Percentiles rank a stretch among this genome's conserved stretches.
phyloP scores from a whole-genome alignment of 1,140 invertebrate species.

The Paraescarpia echinospica region DNA sequence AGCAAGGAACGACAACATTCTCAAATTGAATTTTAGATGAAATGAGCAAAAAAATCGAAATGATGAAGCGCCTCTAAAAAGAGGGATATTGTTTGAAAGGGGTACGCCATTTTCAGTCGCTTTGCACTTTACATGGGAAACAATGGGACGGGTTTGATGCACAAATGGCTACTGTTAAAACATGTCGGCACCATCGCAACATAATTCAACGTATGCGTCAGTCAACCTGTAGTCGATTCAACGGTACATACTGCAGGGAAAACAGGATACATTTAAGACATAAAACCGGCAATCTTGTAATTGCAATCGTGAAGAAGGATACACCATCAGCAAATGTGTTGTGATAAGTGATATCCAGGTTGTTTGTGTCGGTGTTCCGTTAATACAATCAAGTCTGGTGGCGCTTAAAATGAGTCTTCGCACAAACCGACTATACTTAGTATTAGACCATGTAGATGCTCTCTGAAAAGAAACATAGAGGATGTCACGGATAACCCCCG shows the following conservation, averaged over 20 bases:
- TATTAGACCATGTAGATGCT: not conserved
- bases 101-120: not conserved
- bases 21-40: too few species aligned
- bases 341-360: not conserved
- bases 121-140: not conserved
- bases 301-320: not conserved
- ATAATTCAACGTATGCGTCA: not conserved
- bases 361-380: not conserved
- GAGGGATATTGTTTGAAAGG: not conserved
- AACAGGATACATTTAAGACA: not conserved
- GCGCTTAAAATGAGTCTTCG: too few species aligned
- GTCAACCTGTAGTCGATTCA: not conserved
- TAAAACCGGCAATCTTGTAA: not conserved
- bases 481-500: too few species aligned
- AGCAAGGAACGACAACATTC: too few species aligned
- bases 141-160: not conserved
- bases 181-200: too few species aligned
- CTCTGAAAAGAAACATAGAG: too few species aligned
- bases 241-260: not conserved
- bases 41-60: too few species aligned
- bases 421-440: not conserved
- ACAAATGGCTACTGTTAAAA: not conserved
- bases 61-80: too few species aligned
- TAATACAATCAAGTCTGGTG: not conserved
- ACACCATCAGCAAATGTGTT: too few species aligned